phyloP scores from a whole-genome alignment of 2,113 vertebrate species.

The Platichthys flesus region DNA sequence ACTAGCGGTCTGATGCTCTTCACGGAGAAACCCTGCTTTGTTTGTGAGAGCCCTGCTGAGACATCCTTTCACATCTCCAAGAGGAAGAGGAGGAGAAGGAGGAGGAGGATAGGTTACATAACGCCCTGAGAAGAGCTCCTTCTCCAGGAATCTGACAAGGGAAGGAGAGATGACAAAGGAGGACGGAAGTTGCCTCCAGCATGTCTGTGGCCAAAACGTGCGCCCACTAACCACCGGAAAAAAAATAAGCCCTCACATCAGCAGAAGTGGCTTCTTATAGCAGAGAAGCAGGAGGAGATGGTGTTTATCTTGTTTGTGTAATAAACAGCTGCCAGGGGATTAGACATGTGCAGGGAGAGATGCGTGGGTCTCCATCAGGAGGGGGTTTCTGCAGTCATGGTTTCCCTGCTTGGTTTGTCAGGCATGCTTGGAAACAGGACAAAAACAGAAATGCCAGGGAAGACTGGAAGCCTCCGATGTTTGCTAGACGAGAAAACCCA shows the following conservation, averaged over 20 bases:
- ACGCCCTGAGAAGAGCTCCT: slow-evolving; percentile 54
- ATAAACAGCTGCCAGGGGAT: slow-evolving; percentile 72
- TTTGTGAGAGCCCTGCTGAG: slow-evolving; percentile 34
- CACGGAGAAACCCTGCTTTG: slow-evolving; percentile 35
- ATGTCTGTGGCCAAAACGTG: slow-evolving; percentile 42
- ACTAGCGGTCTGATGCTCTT: slow-evolving; percentile 35
- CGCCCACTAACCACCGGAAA: slow-evolving; percentile 32
- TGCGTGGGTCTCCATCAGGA: slow-evolving; percentile 62
- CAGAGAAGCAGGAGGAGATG: slow-evolving; percentile 32
- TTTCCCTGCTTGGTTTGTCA: slow-evolving; percentile 45
- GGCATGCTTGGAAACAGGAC: slow-evolving; percentile 31
- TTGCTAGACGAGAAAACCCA: background rate
- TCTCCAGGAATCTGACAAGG: slow-evolving; percentile 66
- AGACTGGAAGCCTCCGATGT: slow-evolving; percentile 2
- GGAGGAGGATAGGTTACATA: slow-evolving; percentile 62
- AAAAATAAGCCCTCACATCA: slow-evolving; percentile 31
- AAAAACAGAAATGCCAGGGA: slow-evolving; percentile 43
- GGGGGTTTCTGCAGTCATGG: slow-evolving; percentile 37
- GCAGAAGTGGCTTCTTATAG: slow-evolving; percentile 53
- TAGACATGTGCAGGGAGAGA: slow-evolving; percentile 51
- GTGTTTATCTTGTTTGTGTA: slow-evolving; percentile 61
- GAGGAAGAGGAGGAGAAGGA: slow-evolving; percentile 40
- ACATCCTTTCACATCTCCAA: slow-evolving; percentile 52
- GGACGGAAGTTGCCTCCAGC: slow-evolving; percentile 69
- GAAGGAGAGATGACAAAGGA: slow-evolving; percentile 69